phyloP scores from a whole-genome alignment of 2,888 invertebrate species.

The Arge pagana region DNA sequence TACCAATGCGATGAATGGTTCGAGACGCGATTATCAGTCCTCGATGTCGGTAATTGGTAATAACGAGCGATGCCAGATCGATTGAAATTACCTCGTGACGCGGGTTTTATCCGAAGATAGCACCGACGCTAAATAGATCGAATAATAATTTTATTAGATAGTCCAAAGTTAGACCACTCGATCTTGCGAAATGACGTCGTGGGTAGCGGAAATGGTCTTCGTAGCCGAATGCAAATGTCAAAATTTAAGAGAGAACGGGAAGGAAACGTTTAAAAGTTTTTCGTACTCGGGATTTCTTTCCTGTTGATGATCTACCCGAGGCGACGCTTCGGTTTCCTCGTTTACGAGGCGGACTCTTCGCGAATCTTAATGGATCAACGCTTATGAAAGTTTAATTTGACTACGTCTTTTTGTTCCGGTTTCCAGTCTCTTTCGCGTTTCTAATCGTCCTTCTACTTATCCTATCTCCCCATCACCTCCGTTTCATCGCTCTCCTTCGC shows the following conservation, averaged over 20 bases:
- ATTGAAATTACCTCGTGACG: too few relatives aligned
- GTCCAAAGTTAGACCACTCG: too few relatives aligned
- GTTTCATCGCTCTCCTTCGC: slow-evolving; percentile 3
- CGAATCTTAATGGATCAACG: slow-evolving; percentile 38
- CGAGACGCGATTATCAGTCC: too few relatives aligned
- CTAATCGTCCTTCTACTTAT: slow-evolving; percentile 28
- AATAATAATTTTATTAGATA: too few relatives aligned
- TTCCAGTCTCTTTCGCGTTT: slow-evolving; percentile 7
- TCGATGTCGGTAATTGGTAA: too few relatives aligned
- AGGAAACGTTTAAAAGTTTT: slow-evolving; percentile 9
- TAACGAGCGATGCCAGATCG: too few relatives aligned
- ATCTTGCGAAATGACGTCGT: too few relatives aligned
- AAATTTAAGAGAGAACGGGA: neutral
- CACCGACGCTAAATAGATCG: too few relatives aligned
- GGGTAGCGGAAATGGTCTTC: too few relatives aligned
- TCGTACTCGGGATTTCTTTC: neutral
- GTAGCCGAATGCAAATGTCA: neutral
- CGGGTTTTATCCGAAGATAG: too few relatives aligned
- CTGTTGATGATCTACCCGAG: slow-evolving; percentile 3
- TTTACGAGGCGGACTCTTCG: slow-evolving; percentile 27
- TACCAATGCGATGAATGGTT: too few relatives aligned
- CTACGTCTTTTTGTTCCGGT: slow-evolving; percentile 26
- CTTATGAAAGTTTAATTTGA: slow-evolving; percentile 41
- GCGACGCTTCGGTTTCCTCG: slow-evolving; percentile 12
- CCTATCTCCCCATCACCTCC: slow-evolving; percentile 16